Evolutionary conservation across 2,113 vertebrate species (phyloP).

Genomic region (Petaurus breviceps): DNA sequence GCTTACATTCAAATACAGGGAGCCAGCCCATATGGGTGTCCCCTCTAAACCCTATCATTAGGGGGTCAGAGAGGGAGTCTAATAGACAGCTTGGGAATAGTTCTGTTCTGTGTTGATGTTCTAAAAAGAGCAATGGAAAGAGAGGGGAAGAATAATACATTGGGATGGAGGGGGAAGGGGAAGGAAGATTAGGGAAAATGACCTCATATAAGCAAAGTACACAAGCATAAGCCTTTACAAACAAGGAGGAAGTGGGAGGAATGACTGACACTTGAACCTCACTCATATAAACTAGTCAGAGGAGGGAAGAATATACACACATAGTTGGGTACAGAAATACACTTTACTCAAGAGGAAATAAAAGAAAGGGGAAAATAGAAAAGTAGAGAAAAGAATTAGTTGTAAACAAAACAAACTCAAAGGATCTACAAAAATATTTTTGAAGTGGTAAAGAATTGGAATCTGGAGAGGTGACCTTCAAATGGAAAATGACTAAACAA

Average conservation of each 20-base stretch:
- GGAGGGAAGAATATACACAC: not conserved
- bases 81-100: not conserved
- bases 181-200: not conserved
- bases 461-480: not conserved
- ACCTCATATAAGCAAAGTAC: not conserved
- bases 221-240: not conserved
- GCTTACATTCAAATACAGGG: not conserved
- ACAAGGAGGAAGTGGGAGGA: not conserved
- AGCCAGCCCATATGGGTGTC: no score
- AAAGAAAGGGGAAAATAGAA: not conserved
- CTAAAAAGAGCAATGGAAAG: not conserved
- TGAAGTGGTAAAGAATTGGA: not conserved
- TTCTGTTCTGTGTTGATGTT: not conserved
- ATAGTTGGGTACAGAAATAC: no score
- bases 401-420: not conserved
- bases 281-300: not conserved
- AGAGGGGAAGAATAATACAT: not conserved
- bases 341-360: not conserved
- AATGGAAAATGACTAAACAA: not conserved
- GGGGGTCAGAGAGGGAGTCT: not conserved
- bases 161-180: not conserved
- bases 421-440: not conserved
- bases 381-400: not conserved
- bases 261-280: not conserved
- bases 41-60: not conserved